Base-by-base conservation (phyloP, 2,113 vertebrate species). In the Otus sunia region DNA sequence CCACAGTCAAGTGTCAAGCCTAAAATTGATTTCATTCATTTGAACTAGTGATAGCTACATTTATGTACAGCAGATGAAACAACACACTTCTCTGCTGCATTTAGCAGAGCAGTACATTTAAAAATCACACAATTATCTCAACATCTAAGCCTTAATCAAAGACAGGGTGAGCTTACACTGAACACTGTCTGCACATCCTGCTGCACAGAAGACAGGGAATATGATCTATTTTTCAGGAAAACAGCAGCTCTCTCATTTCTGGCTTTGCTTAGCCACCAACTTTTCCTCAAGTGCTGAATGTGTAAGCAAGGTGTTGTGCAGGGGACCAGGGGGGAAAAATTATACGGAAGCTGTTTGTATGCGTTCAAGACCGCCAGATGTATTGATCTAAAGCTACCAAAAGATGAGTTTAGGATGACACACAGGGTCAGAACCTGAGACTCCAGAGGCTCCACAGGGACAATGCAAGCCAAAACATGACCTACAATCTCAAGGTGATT, bases 11-110 rank as follows among this genome's bases (percentile, higher is more conserved):
- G 55, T 25, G 36, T 60, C 2, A 0, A 89, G 66, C 45, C 52
- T 32, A 32, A 63, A 85, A 95, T 15, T 71, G 64, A 94, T 92
- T 36, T 93, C 72, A n/a, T 86, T 86, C 66, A 68, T 91, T 91
- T 66, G 52, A 84, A 73, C 32, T 32, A 26, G 34, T 16, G 20
- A 81, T 49, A 72, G 72, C 6, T 23, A 26, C 30, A 43, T 6
- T 45, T 77, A 39, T 43, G 67, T 72, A 75, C 47, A 72, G 76
- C 55, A 68, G 66, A n/a, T 27, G 41, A 75, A 90, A 73, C 23
- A 76, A 21, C 10, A 45, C 23, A 1, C 52, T 58, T 56, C 59
- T n/a, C 53, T 85, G 49, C 66, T 36, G 53, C 58, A 72, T 23
- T 52, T 32, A 78, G 39, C 60, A 39, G 56, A 59, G 36, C 2